Evolutionary conservation across 2,113 vertebrate species (phyloP).

Genomic region (Hyperoodon ampullatus): DNA sequence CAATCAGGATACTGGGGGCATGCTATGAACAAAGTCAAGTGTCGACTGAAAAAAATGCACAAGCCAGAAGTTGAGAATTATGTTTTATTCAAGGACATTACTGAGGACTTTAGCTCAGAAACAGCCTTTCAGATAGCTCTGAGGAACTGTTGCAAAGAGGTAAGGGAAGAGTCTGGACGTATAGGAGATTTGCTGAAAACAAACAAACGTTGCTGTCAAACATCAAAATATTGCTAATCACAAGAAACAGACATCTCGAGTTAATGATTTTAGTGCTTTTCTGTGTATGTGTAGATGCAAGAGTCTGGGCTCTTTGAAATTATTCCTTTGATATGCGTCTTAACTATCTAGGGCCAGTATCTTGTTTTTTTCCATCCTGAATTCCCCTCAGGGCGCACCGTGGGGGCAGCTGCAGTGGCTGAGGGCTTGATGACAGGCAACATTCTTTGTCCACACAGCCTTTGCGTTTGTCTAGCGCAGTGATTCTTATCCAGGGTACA

Average conservation of each 20-base stretch:
- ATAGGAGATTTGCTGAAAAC: not conserved
- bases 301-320: not conserved
- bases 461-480: not conserved
- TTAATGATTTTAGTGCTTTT: not conserved
- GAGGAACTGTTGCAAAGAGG: not conserved
- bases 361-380: not conserved
- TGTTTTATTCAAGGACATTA: not conserved
- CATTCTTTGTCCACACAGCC: not conserved
- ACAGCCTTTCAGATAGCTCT: not conserved
- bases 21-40: not conserved
- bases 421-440: not conserved
- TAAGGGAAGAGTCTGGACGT: not conserved
- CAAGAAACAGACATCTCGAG: not conserved
- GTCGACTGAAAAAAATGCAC: not conserved
- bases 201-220: accelerated
- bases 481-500: not conserved
- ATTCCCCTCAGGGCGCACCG: not conserved
- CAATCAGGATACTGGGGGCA: not conserved
- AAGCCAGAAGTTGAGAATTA: not conserved
- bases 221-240: not conserved
- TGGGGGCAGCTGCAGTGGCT: not conserved
- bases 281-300: not conserved
- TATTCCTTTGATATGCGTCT: not conserved
- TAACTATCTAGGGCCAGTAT: not conserved
- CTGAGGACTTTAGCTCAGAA: not conserved